Base-by-base conservation (phyloP, 2,888 invertebrate genomes). In the Tortrix viridana region DNA sequence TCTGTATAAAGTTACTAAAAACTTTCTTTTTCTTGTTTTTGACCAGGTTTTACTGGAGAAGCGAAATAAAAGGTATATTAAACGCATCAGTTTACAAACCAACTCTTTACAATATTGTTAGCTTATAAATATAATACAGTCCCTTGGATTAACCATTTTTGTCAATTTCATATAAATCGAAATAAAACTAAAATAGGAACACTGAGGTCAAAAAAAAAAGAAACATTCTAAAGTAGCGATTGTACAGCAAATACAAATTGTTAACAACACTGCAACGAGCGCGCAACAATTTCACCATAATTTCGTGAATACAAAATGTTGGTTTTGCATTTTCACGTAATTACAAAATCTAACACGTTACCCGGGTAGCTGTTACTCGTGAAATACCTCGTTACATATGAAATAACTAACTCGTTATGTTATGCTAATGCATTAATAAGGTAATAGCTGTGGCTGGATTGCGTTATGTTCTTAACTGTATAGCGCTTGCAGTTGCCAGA, bases 291-390 rank as follows among this genome's bases (percentile, higher is more conserved):
- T 60, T 63, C 46, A 53, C 53, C 32, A 43, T 58, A 53, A 63
- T 43, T 57, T 26, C 18, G 43, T 47, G 63, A 46, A 63, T 53
- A 63, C 58, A 63, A 53, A 63, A 62, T 62, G 56, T 23, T 19
- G 50, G 57, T 53, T 63, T 63, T 47, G 53, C 63, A 58, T 58
- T 47, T 57, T 57, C 52, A 5, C 48, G 26, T 62, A 57, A 62
- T 63, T 53, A 57, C 57, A 47, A 57, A 57, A 57, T 47, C 52
- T 63, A 41, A 63, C 57, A 26, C 38, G 16, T 44, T 55, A 23
- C 54, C 12, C 50, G 14, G 14, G 19, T 37, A 37, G 49, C 37
- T 32, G 32, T 32, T 32, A 32, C 32, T 32, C 32, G 12, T 32
- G 32, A 32, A 32, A 32, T 32, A 44, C 37, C 12, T 55, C 48